Conservation (phyloP, 2,888 invertebrate species). For the Drosophila cracens region DNA sequence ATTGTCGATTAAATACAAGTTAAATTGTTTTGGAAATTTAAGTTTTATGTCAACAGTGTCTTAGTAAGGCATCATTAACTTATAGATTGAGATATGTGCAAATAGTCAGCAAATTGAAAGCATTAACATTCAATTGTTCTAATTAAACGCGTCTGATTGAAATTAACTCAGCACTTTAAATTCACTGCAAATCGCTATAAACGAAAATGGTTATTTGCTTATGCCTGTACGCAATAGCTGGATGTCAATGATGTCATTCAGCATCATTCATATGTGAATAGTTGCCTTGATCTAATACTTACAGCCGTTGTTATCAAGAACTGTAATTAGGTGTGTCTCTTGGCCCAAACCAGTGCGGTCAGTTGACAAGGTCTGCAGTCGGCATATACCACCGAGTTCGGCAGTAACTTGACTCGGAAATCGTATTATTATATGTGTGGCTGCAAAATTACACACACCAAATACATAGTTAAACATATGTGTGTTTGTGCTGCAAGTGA, state of each 20-base stretch:
- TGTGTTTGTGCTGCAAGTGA: slow-evolving; percentile 62
- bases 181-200: neutral
- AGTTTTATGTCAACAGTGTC: neutral
- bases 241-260: neutral
- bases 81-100: neutral
- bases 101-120: neutral
- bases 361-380: neutral
- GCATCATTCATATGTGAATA: neutral
- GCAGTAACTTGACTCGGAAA: slow-evolving; percentile 28
- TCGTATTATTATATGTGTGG: neutral
- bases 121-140: neutral
- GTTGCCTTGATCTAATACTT: neutral
- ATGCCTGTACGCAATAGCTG: neutral
- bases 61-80: neutral
- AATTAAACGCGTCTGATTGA: neutral
- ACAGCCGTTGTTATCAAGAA: slow-evolving; percentile 17
- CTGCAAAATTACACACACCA: slow-evolving; percentile 32
- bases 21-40: neutral
- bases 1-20: neutral
- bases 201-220: neutral
- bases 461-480: neutral
- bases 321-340: slow-evolving; percentile 25
- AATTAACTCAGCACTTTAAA: neutral
- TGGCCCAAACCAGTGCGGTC: neutral
- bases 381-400: slow-evolving; percentile 1